Conservation (phyloP, 1,140 invertebrate species). For the Magallana angulata region DNA sequence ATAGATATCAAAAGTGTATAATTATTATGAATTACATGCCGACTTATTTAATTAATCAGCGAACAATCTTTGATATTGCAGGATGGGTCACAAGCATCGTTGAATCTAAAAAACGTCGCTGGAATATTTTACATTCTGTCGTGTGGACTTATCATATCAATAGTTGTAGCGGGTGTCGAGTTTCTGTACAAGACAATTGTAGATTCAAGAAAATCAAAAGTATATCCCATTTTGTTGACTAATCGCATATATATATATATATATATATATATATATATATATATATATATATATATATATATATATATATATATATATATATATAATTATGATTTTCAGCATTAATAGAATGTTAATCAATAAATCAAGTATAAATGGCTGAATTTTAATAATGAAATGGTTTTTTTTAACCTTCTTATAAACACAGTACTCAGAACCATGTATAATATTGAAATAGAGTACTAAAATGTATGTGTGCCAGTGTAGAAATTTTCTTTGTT, state of each 20-base stretch:
- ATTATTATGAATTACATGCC: too few species aligned
- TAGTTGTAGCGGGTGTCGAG: constrained; percentile 94
- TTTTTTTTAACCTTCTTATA: too few species aligned
- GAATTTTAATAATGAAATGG: too few species aligned
- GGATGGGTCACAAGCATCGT: constrained; percentile 91
- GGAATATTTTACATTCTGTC: constrained; percentile 99
- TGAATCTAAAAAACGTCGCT: constrained; percentile 97
- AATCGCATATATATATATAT: too few species aligned
- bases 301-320: background rate
- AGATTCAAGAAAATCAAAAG: constrained; percentile 71
- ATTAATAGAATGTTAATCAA: background rate
- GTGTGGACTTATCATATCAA: constrained; percentile 91
- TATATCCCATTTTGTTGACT: constrained; percentile 51
- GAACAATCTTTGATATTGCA: constrained; percentile 76
- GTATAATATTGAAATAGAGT: too few species aligned
- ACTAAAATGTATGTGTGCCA: too few species aligned
- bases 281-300: background rate
- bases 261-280: background rate
- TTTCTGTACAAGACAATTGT: constrained; percentile 82
- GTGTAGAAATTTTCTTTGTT: too few species aligned
- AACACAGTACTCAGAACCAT: too few species aligned
- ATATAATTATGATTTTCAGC: background rate
- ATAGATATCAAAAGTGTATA: too few species aligned
- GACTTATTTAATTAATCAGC: too few species aligned
- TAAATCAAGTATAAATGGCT: too few species aligned